Percentiles rank a stretch among this genome's conserved stretches.
These are phyloP conservation scores for Steromphala cineraria DNA, from an alignment of 2,888 invertebrate genomes.

Conservation along the genomic window DNA sequence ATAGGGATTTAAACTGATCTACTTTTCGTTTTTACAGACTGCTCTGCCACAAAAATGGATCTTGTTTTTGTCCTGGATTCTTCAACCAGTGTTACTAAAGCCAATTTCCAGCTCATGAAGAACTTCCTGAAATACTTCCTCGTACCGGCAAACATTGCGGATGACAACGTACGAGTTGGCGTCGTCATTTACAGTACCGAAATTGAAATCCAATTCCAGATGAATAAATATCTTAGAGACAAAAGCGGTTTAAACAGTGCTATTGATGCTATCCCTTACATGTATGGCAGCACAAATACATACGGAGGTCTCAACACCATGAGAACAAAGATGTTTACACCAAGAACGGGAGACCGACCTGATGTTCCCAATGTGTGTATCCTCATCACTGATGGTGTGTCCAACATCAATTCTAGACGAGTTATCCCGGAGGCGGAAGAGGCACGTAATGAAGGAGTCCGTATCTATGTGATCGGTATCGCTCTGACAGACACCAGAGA, in stretches of 20 bases:
- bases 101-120: conserved; percentile 52
- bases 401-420: conserved; percentile 57
- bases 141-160: conserved; percentile 48
- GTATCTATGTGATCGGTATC: conserved; percentile 53
- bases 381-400: conserved; percentile 63
- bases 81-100: conserved; percentile 59
- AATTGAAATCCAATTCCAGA: conserved; percentile 47
- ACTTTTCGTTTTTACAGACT: conserved; percentile 20
- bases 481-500: conserved; percentile 50
- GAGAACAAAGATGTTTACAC: conserved; percentile 51
- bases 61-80: conserved; percentile 65
- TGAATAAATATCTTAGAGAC: conserved; percentile 38
- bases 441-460: conserved; percentile 40
- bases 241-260: conserved; percentile 42
- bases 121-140: conserved; percentile 53
- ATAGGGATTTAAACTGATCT: no score
- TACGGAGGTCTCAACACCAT: conserved; percentile 53
- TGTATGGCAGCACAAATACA: conserved; percentile 60
- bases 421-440: conserved; percentile 57
- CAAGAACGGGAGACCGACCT: conserved; percentile 54
- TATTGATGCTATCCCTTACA: conserved; percentile 45
- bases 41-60: conserved; percentile 48
- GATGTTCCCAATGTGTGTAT: conserved; percentile 53
- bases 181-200: conserved; percentile 53
- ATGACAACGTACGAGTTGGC: conserved; percentile 56